Conservation (phyloP, 2,797 vertebrate species). For the Malurus leucopterus region DNA sequence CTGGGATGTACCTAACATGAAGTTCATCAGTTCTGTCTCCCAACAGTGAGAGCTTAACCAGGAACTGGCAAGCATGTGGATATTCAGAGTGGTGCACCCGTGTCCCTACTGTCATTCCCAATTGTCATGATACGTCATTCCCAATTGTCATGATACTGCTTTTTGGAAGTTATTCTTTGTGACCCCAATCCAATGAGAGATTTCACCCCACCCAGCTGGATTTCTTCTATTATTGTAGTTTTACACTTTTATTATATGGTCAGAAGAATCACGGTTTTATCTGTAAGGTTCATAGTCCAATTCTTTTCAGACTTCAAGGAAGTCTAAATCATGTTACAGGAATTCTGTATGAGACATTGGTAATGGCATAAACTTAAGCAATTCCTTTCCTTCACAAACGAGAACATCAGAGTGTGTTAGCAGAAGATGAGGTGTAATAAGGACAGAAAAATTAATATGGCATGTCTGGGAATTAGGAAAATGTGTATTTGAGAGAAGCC, state of each 20-base stretch:
- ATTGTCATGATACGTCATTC: neutral
- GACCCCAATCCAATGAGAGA: neutral
- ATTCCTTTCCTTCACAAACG: neutral
- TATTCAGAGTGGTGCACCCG: rapidly evolving
- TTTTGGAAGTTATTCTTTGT: neutral
- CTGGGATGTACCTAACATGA: neutral
- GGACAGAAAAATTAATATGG: neutral
- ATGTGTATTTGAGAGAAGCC: neutral
- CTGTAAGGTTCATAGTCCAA: neutral
- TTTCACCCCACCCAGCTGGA: neutral
- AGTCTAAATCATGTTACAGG: neutral
- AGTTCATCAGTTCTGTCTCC: neutral
- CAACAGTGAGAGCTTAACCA: neutral
- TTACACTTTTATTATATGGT: neutral
- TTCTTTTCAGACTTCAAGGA: neutral
- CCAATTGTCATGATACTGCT: neutral
- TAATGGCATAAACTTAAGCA: neutral
- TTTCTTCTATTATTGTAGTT: neutral
- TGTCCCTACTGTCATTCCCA: neutral
- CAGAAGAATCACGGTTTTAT: neutral
- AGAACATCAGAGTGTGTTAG: neutral
- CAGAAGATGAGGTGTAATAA: neutral
- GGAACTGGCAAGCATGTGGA: neutral
- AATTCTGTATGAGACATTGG: neutral
- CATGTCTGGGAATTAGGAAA: neutral